phyloP scores from a whole-genome alignment of 2,888 invertebrate genomes.

The Mesochorus sp. region DNA sequence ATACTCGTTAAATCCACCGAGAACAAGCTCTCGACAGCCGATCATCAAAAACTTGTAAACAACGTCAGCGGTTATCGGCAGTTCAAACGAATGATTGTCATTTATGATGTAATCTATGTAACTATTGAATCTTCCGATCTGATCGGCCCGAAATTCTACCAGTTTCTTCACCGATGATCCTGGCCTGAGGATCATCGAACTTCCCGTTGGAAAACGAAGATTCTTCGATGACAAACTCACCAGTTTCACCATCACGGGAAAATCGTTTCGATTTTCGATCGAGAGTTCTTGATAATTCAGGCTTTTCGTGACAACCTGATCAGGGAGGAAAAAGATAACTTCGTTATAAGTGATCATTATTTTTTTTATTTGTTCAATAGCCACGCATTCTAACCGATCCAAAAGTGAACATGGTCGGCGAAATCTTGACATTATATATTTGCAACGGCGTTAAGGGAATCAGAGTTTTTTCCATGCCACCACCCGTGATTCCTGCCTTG shows the following conservation, averaged over 20 bases:
- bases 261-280: constrained; percentile 79
- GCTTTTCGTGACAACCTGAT: constrained; percentile 73
- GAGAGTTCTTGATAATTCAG: constrained; percentile 72
- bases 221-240: constrained; percentile 54
- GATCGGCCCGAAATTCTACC: constrained; percentile 69
- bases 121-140: constrained; percentile 76
- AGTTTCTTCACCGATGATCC: constrained; percentile 49
- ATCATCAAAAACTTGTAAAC: constrained; percentile 78
- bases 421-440: constrained; percentile 80
- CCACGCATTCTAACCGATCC: constrained; percentile 70
- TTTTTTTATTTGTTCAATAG: too few species aligned
- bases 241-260: constrained; percentile 74
- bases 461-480: constrained; percentile 58
- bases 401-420: constrained; percentile 76
- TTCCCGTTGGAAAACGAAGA: constrained; percentile 66
- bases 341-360: not conserved
- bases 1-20: constrained; percentile 79
- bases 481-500: not conserved
- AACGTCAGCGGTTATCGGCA: constrained; percentile 80
- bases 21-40: constrained; percentile 71
- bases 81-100: constrained; percentile 79
- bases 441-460: constrained; percentile 80
- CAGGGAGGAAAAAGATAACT: not conserved
- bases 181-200: constrained; percentile 65
- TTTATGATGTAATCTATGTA: constrained; percentile 81